Conservation (phyloP, 2,888 invertebrate genomes). For the Seira ritae region DNA sequence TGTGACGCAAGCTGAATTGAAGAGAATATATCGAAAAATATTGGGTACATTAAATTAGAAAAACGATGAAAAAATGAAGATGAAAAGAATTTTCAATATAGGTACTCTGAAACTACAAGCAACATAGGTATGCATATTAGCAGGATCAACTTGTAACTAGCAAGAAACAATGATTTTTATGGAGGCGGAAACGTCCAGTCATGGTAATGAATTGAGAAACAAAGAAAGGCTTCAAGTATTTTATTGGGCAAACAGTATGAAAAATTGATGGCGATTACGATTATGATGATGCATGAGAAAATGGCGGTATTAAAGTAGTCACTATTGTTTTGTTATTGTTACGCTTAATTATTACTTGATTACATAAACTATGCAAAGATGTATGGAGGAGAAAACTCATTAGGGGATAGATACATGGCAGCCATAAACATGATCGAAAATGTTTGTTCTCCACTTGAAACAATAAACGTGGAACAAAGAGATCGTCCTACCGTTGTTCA, state of each 20-base stretch:
- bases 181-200: too few species aligned
- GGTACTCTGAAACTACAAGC: too few species aligned
- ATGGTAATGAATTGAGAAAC: neutral
- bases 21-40: too few species aligned
- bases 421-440: neutral
- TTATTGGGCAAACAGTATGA: neutral
- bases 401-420: neutral
- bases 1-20: too few species aligned
- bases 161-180: too few species aligned
- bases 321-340: constrained; percentile 4
- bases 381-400: constrained; percentile 11
- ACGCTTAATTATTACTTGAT: constrained; percentile 2
- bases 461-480: neutral
- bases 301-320: too few species aligned
- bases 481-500: neutral
- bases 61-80: too few species aligned
- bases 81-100: too few species aligned
- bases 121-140: too few species aligned
- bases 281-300: too few species aligned
- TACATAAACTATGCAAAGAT: neutral
- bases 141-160: too few species aligned
- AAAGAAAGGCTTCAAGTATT: neutral
- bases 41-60: too few species aligned
- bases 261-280: neutral
- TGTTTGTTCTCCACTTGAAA: neutral